A percentile compares a stretch with the other conserved stretches of the same genome.
phyloP scores from a whole-genome alignment of 2,888 invertebrate genomes.

The Trichogramma dendrolimi region DNA sequence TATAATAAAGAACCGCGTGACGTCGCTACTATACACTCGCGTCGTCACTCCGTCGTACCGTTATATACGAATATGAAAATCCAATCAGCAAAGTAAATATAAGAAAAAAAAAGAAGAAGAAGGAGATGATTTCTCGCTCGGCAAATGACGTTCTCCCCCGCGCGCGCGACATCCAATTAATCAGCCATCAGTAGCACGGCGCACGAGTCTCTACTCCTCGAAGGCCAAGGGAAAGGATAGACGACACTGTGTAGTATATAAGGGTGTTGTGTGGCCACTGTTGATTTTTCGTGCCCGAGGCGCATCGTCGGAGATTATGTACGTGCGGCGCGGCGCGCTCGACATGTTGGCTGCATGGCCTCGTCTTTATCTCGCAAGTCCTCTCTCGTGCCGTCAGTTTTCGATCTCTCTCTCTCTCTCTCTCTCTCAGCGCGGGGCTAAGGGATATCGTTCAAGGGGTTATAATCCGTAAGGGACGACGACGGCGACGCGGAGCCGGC shows the following conservation, averaged over 20 bases:
- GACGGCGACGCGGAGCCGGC: neutral
- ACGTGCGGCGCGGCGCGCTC: neutral
- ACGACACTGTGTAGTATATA: no score
- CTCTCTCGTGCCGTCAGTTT: neutral
- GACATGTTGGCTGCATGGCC: no score
- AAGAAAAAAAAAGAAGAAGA: slow-evolving; percentile 1
- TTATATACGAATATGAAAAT: no score
- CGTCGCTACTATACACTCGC: no score
- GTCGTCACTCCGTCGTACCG: no score
- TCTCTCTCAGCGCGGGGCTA: neutral
- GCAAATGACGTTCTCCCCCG: neutral
- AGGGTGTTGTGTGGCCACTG: neutral
- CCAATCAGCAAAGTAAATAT: no score
- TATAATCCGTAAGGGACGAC: slow-evolving; percentile 10
- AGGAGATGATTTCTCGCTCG: neutral
- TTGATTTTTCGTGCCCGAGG: slow-evolving; percentile 21
- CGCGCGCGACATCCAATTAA: no score
- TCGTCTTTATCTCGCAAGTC: slow-evolving; percentile 17
- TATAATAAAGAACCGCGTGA: no score
- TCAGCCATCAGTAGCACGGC: no score
- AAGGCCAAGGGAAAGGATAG: no score
- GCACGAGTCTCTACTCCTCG: no score
- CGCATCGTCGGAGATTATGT: slow-evolving; percentile 6
- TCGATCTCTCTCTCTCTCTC: slow-evolving; percentile 5
- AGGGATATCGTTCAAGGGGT: neutral